Percentiles rank a stretch among this genome's conserved stretches.
Evolutionary conservation across 2,113 vertebrate genomes (phyloP).

Genomic region (Chaetodon auriga): DNA sequence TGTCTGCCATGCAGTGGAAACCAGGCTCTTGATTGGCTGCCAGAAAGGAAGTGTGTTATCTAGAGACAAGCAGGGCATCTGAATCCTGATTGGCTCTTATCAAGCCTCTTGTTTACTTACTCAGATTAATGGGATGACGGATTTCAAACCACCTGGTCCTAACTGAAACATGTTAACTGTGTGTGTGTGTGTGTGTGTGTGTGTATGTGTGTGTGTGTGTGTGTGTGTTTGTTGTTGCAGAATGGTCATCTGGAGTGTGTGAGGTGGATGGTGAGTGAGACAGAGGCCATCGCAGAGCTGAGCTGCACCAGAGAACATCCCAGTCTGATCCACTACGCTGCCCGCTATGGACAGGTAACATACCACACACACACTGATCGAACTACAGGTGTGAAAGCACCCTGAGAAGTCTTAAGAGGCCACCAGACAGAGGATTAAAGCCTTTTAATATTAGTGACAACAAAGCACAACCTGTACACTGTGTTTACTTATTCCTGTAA

Average conservation of each 20-base stretch:
- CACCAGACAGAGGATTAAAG: no score
- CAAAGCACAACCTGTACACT: neutral
- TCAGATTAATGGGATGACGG: constrained; percentile 17
- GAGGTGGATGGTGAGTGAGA: constrained; percentile 98
- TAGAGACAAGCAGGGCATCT: constrained; percentile 37
- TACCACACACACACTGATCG: neutral
- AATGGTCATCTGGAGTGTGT: constrained; percentile 97
- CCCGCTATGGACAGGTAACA: constrained; percentile 94
- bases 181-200: neutral
- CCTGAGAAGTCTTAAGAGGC: no score
- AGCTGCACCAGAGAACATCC: constrained; percentile 96
- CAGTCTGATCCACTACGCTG: constrained; percentile 97
- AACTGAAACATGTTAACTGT: neutral
- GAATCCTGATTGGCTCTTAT: constrained; percentile 58
- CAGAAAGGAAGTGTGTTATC: constrained; percentile 72
- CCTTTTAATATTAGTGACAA: neutral
- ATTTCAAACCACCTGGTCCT: constrained; percentile 30
- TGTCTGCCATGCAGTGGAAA: constrained; percentile 25
- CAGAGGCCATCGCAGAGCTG: constrained; percentile 97
- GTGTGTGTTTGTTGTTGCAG: constrained; percentile 76
- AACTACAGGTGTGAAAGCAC: no score
- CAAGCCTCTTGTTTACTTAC: constrained; percentile 26
- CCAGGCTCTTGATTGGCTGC: constrained; percentile 57
- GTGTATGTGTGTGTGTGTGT: neutral
- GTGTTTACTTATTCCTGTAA: neutral